Evolutionary conservation across 2,113 vertebrate genomes (phyloP), one percentile per base, ranked within the genome.

Genomic region (Amphilophus citrinellus): DNA sequence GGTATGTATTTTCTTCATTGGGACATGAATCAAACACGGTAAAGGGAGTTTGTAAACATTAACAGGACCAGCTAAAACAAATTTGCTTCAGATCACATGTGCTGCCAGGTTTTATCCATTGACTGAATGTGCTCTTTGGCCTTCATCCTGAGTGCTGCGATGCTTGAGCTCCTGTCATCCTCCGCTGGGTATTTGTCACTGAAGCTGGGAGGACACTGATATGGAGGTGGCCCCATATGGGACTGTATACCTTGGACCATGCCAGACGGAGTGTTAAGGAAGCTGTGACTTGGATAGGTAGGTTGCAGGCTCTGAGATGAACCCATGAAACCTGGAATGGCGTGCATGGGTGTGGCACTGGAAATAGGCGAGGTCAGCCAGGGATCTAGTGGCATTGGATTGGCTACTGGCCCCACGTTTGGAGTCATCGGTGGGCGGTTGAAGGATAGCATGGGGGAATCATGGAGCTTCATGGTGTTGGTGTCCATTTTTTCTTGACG

Each of bases 81-180:
- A 73, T 81, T 47, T 77, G n/a, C 7, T 61, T 68, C 0, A 79
- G 79, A 62, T 98, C 96, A 98, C 94, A 98, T 98, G 4, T 96
- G 96, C 53, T 97, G 97, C 98, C 98, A 99, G 86, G 97, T 97
- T 95, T 98, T 98, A 93, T 98, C 97, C 92, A 98, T 97, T 60
- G 96, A 97, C 94, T 98, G 98, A 82, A 97, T 96, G 63, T 98
- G 97, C 93, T 99, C 97, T 96, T 98, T 98, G 91, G 97, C 97
- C 93, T 97, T 97, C 96, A 98, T 97, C 86, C 97, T 96, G 83
- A 98, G 95, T 0, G 96, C 96, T 32, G 97, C 97, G 0, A 98
- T 98, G 93, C 98, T 98, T 83, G 97, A 97, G 82, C 96, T 97
- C 85, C 97, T 95, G 89, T 97, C 95, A 6, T 98, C 97, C 79